Evolutionary conservation across 2,113 vertebrate species (phyloP).

Genomic region (Alosa alosa): DNA sequence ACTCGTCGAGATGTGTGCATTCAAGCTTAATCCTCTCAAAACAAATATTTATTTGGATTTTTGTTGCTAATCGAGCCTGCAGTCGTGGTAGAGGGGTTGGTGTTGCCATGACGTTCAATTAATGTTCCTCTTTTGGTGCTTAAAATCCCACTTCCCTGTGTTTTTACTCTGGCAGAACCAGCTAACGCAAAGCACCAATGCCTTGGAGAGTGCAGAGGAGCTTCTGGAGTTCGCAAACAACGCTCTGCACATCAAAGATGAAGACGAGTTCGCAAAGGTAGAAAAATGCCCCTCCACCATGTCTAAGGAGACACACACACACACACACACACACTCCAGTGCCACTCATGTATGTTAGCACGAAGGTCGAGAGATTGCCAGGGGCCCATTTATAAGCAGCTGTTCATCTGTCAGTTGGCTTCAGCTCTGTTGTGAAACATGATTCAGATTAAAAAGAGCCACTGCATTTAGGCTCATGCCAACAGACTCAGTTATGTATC

Average conservation of each 20-base stretch:
- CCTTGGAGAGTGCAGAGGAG: conserved; percentile 85
- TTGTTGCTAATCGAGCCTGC: not conserved
- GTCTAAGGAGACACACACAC: not conserved
- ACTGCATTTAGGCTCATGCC: not conserved
- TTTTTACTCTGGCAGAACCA: conserved; percentile 72
- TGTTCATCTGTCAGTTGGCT: conserved; percentile 16
- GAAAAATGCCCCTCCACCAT: conserved; percentile 27
- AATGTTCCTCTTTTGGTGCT: not conserved
- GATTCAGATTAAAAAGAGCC: not conserved
- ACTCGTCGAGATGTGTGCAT: not conserved
- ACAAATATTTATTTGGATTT: conserved; percentile 3
- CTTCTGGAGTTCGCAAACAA: conserved; percentile 82
- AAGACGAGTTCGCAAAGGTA: conserved; percentile 86
- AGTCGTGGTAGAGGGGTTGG: not conserved
- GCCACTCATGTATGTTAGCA: not conserved
- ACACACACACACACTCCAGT: not conserved
- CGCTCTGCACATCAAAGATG: conserved; percentile 77
- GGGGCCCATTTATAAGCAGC: not conserved
- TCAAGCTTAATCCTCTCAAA: not conserved
- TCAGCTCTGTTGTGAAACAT: not conserved
- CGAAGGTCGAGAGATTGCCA: not conserved
- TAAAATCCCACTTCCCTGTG: not conserved
- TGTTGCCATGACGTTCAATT: not conserved
- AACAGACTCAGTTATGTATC: not conserved
- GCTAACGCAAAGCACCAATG: conserved; percentile 76